Percentiles rank a stretch among this genome's conserved stretches.
Conservation (phyloP, 2,797 vertebrate genomes). For the Chiroxiphia lanceolata region DNA sequence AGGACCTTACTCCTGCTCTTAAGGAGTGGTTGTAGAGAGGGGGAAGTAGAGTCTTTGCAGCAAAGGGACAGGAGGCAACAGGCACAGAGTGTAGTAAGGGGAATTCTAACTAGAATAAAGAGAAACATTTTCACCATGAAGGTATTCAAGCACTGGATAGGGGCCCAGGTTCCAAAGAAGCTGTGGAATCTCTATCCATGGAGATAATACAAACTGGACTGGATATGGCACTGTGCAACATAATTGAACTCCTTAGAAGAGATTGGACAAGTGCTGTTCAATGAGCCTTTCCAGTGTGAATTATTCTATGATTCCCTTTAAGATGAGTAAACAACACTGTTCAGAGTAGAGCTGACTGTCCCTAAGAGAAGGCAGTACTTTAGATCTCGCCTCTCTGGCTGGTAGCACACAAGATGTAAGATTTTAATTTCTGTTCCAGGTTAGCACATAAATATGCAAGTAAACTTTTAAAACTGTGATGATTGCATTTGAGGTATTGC, state of each 20-base stretch:
- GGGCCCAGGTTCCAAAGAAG: background rate
- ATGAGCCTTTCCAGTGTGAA: background rate
- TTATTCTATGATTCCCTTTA: background rate
- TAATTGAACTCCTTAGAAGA: background rate
- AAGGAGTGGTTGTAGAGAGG: background rate
- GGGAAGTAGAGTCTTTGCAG: background rate
- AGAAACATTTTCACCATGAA: background rate
- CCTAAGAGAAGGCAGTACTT: background rate
- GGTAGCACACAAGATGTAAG: background rate
- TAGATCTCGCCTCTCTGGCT: background rate
- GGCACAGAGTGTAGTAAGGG: background rate
- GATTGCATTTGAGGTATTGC: slow-evolving; percentile 22
- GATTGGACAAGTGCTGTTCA: background rate
- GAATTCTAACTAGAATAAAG: background rate
- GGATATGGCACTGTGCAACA: background rate
- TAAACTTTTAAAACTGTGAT: background rate
- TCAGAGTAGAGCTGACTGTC: background rate
- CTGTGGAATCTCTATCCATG: background rate
- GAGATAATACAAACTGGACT: background rate
- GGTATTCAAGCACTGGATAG: background rate
- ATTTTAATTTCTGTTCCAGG: background rate
- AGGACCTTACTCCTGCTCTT: background rate
- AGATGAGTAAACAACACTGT: background rate
- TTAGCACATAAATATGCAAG: background rate
- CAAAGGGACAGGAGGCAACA: background rate